Conservation (phyloP, 2,113 vertebrate species). For the Tilapia sparmanii region DNA sequence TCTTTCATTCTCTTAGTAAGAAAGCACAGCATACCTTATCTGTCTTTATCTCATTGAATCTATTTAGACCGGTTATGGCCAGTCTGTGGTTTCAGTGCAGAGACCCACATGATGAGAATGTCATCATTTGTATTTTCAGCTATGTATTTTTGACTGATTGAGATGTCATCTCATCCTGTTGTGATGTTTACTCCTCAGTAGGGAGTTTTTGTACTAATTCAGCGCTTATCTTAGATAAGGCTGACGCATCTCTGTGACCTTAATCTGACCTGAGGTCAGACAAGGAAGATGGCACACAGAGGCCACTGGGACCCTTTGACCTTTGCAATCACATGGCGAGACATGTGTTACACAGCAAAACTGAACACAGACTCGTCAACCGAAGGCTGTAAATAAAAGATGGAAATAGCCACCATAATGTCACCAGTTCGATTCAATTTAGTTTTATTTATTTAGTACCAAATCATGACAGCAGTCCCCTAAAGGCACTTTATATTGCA, state of each 20-base stretch:
- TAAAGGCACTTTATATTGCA: not conserved
- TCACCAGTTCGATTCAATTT: not conserved
- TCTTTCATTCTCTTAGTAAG: not conserved
- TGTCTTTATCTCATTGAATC: fast-evolving
- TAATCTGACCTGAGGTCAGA: not conserved
- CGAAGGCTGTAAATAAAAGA: fast-evolving
- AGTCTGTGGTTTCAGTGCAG: not conserved
- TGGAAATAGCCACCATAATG: not conserved
- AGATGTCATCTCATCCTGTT: not conserved
- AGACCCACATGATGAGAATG: not conserved
- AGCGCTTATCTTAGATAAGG: not conserved
- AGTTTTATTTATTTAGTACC: not conserved
- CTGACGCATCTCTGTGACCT: not conserved
- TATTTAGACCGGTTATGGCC: not conserved
- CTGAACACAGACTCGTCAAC: not conserved
- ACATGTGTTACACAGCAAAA: not conserved
- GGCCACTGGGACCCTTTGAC: not conserved
- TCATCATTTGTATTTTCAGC: not conserved
- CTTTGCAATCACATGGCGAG: not conserved
- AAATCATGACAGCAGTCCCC: not conserved
- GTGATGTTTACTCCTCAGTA: not conserved
- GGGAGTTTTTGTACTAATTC: not conserved
- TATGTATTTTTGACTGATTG: not conserved
- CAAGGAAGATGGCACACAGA: not conserved
- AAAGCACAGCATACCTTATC: not conserved